Percentiles rank a stretch among this genome's conserved stretches.
These are phyloP conservation scores for Hymenochirus boettgeri DNA, from an alignment of 2,113 vertebrate species.

Conservation along the genomic window DNA sequence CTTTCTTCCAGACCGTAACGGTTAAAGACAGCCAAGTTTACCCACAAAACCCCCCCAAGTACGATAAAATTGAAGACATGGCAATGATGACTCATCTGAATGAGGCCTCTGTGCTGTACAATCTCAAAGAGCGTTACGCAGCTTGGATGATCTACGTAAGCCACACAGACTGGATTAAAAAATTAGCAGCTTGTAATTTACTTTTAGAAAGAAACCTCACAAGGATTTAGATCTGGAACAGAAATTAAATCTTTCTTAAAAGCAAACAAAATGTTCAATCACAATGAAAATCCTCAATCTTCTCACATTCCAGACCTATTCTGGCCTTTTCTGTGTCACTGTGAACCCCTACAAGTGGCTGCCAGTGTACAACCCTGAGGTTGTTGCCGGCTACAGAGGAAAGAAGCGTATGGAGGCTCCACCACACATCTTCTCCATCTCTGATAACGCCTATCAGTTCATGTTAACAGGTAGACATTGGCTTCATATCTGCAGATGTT, in stretches of 20 bases:
- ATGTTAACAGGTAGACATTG: constrained; percentile 74
- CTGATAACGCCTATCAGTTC: constrained; percentile 74
- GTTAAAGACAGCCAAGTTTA: constrained; percentile 22
- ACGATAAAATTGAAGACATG: constrained; percentile 48
- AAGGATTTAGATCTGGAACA: too few species aligned
- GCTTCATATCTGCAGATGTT: background rate
- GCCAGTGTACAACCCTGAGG: constrained; percentile 71
- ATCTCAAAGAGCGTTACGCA: constrained; percentile 68
- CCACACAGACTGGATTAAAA: background rate
- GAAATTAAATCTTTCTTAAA: too few species aligned
- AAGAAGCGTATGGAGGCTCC: constrained; percentile 76
- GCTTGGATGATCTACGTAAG: constrained; percentile 95
- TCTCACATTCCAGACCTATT: constrained; percentile 62
- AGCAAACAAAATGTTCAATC: background rate
- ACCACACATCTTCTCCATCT: constrained; percentile 82
- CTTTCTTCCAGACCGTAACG: constrained; percentile 1
- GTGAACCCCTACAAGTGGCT: constrained; percentile 67
- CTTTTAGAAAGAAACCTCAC: too few species aligned
- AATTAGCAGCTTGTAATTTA: background rate
- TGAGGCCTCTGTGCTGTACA: constrained; percentile 44
- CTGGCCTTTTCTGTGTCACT: constrained; percentile 43
- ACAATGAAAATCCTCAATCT: constrained; percentile 57
- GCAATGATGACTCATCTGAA: constrained; percentile 48
- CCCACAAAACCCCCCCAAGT: constrained; percentile 44
- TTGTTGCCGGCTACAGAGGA: constrained; percentile 70